These are phyloP conservation scores for Diplosoma virens DNA, from an alignment of 23 tunicate species.

Conservation along the genomic window DNA sequence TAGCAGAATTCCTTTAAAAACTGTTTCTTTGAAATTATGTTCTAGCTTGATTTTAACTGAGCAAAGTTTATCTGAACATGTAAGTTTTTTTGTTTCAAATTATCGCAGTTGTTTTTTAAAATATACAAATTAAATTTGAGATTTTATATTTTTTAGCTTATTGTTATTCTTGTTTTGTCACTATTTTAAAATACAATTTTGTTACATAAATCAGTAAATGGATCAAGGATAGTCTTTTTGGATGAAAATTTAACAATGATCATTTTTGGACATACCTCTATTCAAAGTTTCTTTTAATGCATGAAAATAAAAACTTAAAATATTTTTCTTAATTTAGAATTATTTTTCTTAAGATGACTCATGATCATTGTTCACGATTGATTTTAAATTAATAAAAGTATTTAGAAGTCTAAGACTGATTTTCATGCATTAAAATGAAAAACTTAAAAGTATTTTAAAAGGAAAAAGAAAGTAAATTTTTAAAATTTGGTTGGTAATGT, in stretches of 20 bases:
- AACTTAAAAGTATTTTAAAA: background rate
- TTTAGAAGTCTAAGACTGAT: background rate
- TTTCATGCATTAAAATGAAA: background rate
- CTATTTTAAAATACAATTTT: too few relatives aligned
- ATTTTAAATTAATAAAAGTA: background rate
- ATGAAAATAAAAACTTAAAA: background rate
- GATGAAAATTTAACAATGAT: background rate
- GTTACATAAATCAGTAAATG: background rate
- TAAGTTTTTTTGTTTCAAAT: background rate
- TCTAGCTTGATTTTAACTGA: background rate
- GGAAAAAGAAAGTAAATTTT: background rate
- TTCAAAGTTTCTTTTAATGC: too few relatives aligned
- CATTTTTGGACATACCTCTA: too few relatives aligned
- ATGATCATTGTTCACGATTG: background rate
- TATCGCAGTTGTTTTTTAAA: too few relatives aligned
- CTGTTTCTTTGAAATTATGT: background rate
- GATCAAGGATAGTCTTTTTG: background rate
- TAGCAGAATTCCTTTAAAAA: conserved; percentile 46
- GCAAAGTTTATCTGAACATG: background rate
- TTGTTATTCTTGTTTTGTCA: too few relatives aligned
- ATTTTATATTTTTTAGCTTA: too few relatives aligned
- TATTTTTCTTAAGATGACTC: background rate
- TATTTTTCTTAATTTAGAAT: background rate
- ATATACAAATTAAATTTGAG: too few relatives aligned
- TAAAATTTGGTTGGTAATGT: too few relatives aligned